Conservation (phyloP, 2,113 vertebrate species). For the Canis aureus region DNA sequence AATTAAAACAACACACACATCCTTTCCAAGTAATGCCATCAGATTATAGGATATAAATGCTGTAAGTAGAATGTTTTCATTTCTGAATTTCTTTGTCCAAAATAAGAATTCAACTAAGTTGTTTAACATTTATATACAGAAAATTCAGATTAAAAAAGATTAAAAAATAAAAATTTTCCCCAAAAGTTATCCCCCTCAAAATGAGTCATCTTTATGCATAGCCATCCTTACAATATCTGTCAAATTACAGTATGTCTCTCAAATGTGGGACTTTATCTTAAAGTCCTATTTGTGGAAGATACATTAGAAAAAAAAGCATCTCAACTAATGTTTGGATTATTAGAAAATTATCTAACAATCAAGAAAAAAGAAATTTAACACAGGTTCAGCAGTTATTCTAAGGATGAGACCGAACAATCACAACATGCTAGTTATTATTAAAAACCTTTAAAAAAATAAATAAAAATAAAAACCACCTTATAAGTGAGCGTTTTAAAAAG, state of each 20-base stretch:
- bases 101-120: slow-evolving; percentile 41
- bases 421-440: not conserved
- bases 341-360: not conserved
- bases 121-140: slow-evolving; percentile 43
- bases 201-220: not conserved
- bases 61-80: not conserved
- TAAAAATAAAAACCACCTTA: not conserved
- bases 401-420: not conserved
- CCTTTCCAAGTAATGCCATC: not conserved
- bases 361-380: slow-evolving; percentile 18
- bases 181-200: slow-evolving; percentile 3
- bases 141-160: slow-evolving; percentile 52
- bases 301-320: slow-evolving; percentile 27
- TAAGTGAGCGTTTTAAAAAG: not conserved
- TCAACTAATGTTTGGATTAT: not conserved
- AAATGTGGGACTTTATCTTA: slow-evolving; percentile 46
- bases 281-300: slow-evolving; percentile 3
- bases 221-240: not conserved
- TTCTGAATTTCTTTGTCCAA: slow-evolving; percentile 46
- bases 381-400: slow-evolving; percentile 1
- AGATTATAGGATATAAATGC: not conserved
- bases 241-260: not conserved
- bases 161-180: not conserved
- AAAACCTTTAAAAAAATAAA: not conserved
- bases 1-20: not conserved